Evolutionary conservation across 2,797 vertebrate species (phyloP).

Genomic region (Neosilurus mollespiculum): DNA sequence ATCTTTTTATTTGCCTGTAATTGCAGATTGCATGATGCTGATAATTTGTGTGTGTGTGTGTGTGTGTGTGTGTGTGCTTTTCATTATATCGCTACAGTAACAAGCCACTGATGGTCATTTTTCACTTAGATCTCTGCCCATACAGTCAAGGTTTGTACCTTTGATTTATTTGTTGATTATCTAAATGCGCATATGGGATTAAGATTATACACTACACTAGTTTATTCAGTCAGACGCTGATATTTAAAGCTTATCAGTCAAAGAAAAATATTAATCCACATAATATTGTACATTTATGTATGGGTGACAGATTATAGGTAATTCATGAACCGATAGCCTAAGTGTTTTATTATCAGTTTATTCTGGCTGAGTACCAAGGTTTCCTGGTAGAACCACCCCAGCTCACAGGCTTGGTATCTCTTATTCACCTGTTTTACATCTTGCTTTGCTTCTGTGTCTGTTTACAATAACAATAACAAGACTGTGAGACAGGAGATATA

Average conservation of each 20-base stretch:
- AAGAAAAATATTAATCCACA: background rate
- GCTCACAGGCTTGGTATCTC: no score
- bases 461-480: no score
- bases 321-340: no score
- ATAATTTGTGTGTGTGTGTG: conserved; percentile 36
- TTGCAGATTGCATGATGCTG: background rate
- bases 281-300: background rate
- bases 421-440: no score
- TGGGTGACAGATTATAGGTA: no score
- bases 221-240: background rate
- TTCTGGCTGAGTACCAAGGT: no score
- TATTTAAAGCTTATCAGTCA: background rate
- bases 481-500: no score
- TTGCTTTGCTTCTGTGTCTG: no score
- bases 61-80: conserved; percentile 31
- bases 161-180: conserved; percentile 20
- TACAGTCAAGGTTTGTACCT: conserved; percentile 67
- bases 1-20: background rate
- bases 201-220: background rate
- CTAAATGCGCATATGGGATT: background rate
- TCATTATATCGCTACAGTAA: conserved; percentile 62
- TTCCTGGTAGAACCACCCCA: no score
- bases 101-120: conserved; percentile 77
- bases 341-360: no score
- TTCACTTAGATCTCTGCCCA: conserved; percentile 66